Evolutionary conservation across 2,797 vertebrate species (phyloP).

Genomic region (Lepidocolaptes lacrymiger): DNA sequence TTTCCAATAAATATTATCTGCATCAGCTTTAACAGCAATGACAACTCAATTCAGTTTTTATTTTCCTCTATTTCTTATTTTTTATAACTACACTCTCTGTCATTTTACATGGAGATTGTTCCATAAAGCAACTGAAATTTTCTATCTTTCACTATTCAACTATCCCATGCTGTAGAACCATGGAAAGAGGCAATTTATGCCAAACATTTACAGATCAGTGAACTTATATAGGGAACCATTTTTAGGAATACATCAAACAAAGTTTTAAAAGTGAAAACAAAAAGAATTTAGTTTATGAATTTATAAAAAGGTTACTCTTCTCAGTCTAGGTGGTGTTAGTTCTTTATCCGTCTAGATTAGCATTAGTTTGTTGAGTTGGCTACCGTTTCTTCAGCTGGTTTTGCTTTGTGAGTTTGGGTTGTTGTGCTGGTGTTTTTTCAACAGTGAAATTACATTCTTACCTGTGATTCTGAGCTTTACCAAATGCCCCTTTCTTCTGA

Average conservation of each 20-base stretch:
- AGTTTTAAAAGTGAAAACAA: not conserved
- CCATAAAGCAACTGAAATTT: not conserved
- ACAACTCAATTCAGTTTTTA: not conserved
- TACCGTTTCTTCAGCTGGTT: not conserved
- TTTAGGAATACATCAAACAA: not conserved
- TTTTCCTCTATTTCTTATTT: not conserved
- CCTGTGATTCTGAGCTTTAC: not conserved
- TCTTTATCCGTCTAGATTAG: not conserved
- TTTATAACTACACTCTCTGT: not conserved
- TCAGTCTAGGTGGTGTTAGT: not conserved
- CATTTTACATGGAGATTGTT: not conserved
- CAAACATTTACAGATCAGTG: not conserved
- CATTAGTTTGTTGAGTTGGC: not conserved
- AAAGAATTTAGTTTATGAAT: not conserved
- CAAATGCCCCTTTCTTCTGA: not conserved
- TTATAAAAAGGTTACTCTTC: not conserved
- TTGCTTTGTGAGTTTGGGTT: not conserved
- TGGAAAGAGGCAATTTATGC: not conserved
- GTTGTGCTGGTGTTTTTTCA: fast-evolving
- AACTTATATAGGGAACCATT: not conserved
- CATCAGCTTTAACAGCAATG: not conserved
- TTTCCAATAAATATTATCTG: not conserved
- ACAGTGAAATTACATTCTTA: not conserved
- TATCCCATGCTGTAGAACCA: not conserved
- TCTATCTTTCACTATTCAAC: not conserved